Conservation (phyloP, 2,113 vertebrate genomes). For the Symphodus melops region DNA sequence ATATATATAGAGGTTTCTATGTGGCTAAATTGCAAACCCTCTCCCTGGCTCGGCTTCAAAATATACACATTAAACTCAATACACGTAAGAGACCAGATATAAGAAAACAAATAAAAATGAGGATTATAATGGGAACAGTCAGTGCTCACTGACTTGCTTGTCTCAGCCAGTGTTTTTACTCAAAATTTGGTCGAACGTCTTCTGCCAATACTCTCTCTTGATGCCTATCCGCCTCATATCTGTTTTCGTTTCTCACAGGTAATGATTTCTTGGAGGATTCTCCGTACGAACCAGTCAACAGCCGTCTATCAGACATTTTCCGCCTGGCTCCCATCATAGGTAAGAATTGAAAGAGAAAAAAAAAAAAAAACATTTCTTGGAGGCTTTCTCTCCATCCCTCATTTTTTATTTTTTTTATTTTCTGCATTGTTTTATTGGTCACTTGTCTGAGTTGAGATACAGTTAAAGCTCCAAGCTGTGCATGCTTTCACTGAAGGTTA, state of each 20-base stretch:
- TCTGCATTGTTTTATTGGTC: constrained; percentile 4
- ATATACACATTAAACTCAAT: no score
- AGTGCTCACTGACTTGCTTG: no score
- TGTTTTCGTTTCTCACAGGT: constrained; percentile 79
- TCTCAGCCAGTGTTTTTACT: no score
- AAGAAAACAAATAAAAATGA: no score
- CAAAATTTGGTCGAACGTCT: background rate
- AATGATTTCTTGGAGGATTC: constrained; percentile 95
- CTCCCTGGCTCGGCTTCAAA: no score
- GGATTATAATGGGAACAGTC: no score
- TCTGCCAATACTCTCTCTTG: background rate
- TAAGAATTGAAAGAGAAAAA: constrained; percentile 73
- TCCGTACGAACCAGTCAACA: constrained; percentile 93
- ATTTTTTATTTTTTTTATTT: background rate
- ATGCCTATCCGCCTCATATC: background rate
- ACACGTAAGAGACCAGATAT: no score
- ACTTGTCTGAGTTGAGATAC: constrained; percentile 13
- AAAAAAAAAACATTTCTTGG: background rate
- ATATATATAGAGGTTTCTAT: no score
- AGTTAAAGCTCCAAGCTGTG: constrained; percentile 27
- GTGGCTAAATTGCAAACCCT: no score
- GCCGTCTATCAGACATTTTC: constrained; percentile 93
- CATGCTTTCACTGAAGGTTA: constrained; percentile 47
- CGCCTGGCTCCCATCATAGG: constrained; percentile 93
- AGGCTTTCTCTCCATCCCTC: constrained; percentile 1